phyloP scores from a whole-genome alignment of 35 echinoderm and acorn worm genomes.

The Anneissia japonica region DNA sequence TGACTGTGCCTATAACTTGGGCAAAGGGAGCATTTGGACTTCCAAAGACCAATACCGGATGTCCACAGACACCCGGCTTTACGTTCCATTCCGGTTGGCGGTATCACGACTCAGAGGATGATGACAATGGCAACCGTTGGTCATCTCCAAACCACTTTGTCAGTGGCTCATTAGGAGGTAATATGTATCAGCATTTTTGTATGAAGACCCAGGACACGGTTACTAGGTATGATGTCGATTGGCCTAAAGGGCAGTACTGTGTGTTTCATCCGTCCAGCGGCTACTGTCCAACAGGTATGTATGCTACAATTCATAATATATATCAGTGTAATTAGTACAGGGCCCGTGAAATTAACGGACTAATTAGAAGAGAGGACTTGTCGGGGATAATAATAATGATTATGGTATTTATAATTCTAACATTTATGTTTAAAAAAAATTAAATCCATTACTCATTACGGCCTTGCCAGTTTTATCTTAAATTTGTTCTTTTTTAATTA shows the following conservation, averaged over 20 bases:
- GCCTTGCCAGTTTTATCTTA: too few species aligned
- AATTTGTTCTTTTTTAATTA: too few species aligned
- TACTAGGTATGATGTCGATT: not conserved
- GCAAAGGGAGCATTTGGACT: slow-evolving; percentile 53
- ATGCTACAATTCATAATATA: not conserved
- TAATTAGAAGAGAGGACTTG: too few species aligned
- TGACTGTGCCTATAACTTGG: slow-evolving; percentile 23
- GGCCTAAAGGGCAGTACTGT: slow-evolving; percentile 30
- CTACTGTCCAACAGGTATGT: not conserved
- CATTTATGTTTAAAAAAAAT: too few species aligned
- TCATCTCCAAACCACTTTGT: slow-evolving; percentile 4
- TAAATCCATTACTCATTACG: too few species aligned
- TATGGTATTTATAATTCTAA: too few species aligned
- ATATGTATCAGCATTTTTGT: slow-evolving; percentile 40
- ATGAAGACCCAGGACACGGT: slow-evolving; percentile 27
- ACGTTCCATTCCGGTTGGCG: slow-evolving; percentile 31
- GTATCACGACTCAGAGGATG: slow-evolving; percentile 56
- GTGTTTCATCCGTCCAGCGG: slow-evolving; percentile 7
- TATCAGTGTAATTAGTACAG: too few species aligned
- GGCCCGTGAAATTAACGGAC: too few species aligned
- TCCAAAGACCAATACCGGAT: slow-evolving; percentile 36
- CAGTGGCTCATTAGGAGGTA: not conserved
- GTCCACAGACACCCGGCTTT: slow-evolving; percentile 27
- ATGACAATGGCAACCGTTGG: slow-evolving; percentile 30
- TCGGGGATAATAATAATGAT: too few species aligned